These are phyloP conservation scores for Elmis aenea DNA, from an alignment of 2,888 invertebrate species.

Conservation along the genomic window DNA sequence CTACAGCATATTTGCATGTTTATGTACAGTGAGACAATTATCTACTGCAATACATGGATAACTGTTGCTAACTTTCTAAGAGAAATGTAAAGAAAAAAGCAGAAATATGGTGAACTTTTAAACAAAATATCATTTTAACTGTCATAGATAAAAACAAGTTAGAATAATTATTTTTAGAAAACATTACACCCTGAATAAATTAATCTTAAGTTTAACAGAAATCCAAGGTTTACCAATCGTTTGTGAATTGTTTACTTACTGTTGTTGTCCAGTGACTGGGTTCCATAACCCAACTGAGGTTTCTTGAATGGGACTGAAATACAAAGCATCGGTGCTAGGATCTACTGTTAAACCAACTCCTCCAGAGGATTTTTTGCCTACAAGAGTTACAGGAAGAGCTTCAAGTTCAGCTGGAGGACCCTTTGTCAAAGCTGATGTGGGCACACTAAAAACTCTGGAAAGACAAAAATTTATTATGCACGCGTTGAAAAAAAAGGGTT, in stretches of 20 bases:
- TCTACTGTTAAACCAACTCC: slow-evolving; percentile 71
- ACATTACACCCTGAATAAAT: no score
- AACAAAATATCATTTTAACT: no score
- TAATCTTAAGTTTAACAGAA: not conserved
- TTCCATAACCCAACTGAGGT: slow-evolving; percentile 79
- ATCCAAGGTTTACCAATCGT: not conserved
- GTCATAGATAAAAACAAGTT: no score
- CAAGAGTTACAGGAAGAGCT: slow-evolving; percentile 68
- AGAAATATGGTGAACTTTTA: no score
- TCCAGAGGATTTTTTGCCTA: slow-evolving; percentile 80
- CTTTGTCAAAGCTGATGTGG: slow-evolving; percentile 65
- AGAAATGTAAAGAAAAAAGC: no score
- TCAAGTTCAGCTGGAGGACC: slow-evolving; percentile 69
- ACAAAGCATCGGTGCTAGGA: slow-evolving; percentile 65
- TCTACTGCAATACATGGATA: no score
- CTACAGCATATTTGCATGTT: no score
- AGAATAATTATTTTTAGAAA: no score
- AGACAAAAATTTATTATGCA: not conserved
- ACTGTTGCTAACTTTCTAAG: no score
- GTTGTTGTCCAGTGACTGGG: slow-evolving; percentile 66
- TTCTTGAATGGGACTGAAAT: slow-evolving; percentile 75
- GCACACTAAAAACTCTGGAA: slow-evolving; percentile 69
- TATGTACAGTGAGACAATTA: no score
- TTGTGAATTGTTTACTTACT: slow-evolving; percentile 49
- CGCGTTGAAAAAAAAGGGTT: not conserved